Evolutionary conservation across 2,113 vertebrate species (phyloP), one percentile per base, ranked within the genome.

Genomic region (Forbesichthys papilliferus): DNA sequence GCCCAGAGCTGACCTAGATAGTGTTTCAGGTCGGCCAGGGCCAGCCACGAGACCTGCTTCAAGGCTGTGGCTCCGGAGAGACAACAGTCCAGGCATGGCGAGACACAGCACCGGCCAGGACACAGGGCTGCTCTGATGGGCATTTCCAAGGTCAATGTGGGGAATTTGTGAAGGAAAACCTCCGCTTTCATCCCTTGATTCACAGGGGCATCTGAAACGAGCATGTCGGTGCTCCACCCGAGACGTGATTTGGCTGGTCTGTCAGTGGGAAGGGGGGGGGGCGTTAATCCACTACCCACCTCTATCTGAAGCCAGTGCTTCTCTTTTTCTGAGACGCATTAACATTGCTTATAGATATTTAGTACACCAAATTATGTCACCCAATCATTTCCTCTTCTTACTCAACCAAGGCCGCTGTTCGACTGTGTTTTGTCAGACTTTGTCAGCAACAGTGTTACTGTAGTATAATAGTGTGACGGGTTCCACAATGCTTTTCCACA

Each of bases 1-100:
- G 81, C 84, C 80, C 82, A 79, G 82, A 68, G 64, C 75, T 90
- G 85, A 89, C 89, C 86, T 89, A 86, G 88, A 86, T 91, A 82
- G 69, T 69, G 83, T 90, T 91, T 92, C 88, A 90, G 84, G 85
- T 88, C 71, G 86, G 77, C 84, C 81, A 73, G 51, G 61, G 78
- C 55, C 73, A 74, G 69, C 82, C 84, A 54, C 83, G 78, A 75
- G 58, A 82, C 74, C 74, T 79, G 77, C 78, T 82, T 86, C 88
- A 86, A 88, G 83, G 85, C 78, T 84, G 84, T 55, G 86, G 80
- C 80, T 85, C 66, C 36, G 72, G 71, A 85, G 75, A 78, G 82
- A 79, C 84, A 85, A 82, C 83, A 83, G 78, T 62, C 76, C 69
- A 71, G 62, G 74, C 83, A 66, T 36, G 47, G 80, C 71, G 84